phyloP scores from a whole-genome alignment of 2,113 vertebrate species.

The Donacobius atricapilla region DNA sequence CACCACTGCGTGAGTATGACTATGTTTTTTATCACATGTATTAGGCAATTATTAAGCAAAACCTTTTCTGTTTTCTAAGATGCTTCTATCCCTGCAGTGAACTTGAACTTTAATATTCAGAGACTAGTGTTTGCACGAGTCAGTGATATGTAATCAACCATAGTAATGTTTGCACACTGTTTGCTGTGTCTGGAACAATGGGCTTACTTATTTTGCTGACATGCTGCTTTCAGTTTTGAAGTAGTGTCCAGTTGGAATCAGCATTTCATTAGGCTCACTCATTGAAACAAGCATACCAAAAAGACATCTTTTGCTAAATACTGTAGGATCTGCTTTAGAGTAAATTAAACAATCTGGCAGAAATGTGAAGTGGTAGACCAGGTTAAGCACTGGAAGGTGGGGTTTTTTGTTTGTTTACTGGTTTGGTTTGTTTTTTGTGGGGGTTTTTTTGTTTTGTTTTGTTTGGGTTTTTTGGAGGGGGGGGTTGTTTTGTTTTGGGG shows the following conservation, averaged over 20 bases:
- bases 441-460: background rate
- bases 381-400: background rate
- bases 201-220: background rate
- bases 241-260: background rate
- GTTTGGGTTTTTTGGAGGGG: too few species aligned
- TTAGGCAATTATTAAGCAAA: background rate
- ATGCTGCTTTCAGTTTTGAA: background rate
- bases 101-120: background rate
- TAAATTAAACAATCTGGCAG: background rate
- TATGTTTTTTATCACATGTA: background rate
- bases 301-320: background rate
- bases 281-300: background rate
- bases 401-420: background rate
- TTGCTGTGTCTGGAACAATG: background rate
- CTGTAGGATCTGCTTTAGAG: background rate
- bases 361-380: background rate
- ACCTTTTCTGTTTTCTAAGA: background rate
- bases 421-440: too few species aligned
- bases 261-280: background rate
- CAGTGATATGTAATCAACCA: background rate
- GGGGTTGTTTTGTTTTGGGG: background rate
- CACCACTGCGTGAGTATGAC: background rate
- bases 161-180: background rate
- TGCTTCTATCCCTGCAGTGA: background rate
- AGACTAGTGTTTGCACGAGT: background rate